Base-by-base conservation (phyloP, 2,113 vertebrate species). In the Chaetodon auriga region DNA sequence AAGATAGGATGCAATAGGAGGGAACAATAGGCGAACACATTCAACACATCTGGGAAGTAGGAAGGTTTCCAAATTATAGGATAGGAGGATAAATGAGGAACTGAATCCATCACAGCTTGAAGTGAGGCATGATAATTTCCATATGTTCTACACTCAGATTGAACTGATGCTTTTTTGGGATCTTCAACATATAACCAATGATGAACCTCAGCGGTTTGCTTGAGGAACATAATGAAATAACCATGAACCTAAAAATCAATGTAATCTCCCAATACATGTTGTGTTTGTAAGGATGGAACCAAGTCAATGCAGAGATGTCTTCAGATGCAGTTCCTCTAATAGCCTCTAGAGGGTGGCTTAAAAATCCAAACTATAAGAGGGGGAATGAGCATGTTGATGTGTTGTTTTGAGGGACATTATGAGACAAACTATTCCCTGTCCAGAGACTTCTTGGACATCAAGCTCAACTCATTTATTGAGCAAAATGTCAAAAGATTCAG, bases 71-170 rank as follows among this genome's bases (percentile, higher is more conserved):
- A 45, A 1, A 38, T 36, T 66, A 23, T 3, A 3, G 74, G 51
- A 18, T 21, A 18, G 58, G 41, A 62, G 8, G 23, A 62, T 73
- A 49, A 78, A 71, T 19, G 48, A 48, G 65, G 25, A 58, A n/a
- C 23, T 51, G 43, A 61, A 62, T 51, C 30, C 54, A 36, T n/a
- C 11, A 12, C 16, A 60, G 23, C 7, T 35, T 1, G 18, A 23
- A 55, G 14, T 23, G 30, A 70, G 25, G n/a, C 19, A 23, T 19
- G 1, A 45, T 43, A 25, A 75, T 54, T 43, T 65, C 36, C 21
- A 45, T 21, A 23, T 16, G 2, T 6, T 6, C 48, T 41, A 35
- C 46, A 36, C 15, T 36, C 43, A 12, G 25, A 61, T 21, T 62
- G 9, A 21, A 46, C 7, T 6, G 19, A 49, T 11, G 2, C 30